Evolutionary conservation across 1,140 invertebrate species (phyloP).

Genomic region (Helicoverpa zea): DNA sequence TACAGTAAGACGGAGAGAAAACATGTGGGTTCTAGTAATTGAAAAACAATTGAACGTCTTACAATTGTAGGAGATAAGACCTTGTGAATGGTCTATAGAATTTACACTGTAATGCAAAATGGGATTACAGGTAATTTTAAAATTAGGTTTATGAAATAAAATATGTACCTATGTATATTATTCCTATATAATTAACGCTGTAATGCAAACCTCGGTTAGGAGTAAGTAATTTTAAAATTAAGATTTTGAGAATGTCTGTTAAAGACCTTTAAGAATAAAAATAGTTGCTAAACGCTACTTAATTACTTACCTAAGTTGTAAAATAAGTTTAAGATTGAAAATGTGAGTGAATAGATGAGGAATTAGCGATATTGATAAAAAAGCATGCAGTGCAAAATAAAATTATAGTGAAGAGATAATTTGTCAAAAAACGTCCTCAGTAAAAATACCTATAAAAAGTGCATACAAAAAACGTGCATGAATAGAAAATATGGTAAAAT

Average conservation of each 20-base stretch:
- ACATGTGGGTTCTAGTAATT: not conserved
- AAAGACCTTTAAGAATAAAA: too few relatives aligned
- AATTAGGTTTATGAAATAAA: too few relatives aligned
- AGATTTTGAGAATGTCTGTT: too few relatives aligned
- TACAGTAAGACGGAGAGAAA: not conserved
- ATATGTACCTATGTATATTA: too few relatives aligned
- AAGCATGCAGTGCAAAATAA: not conserved
- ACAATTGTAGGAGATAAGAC: not conserved
- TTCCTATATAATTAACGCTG: too few relatives aligned
- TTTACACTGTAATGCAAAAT: too few relatives aligned
- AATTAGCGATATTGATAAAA: not conserved
- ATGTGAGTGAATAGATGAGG: not conserved
- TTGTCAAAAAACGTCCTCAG: not conserved
- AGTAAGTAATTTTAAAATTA: too few relatives aligned
- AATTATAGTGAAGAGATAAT: not conserved
- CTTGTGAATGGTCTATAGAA: not conserved
- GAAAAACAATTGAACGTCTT: conserved; percentile 11
- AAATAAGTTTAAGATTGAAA: not conserved
- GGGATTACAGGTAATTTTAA: too few relatives aligned
- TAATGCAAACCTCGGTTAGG: too few relatives aligned
- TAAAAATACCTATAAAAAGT: not conserved
- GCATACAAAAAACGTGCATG: not conserved
- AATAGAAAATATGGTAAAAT: not conserved
- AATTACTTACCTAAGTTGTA: too few relatives aligned
- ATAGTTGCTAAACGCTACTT: too few relatives aligned